Conservation (phyloP, 2,113 vertebrate genomes). For the Synodontis membranacea region DNA sequence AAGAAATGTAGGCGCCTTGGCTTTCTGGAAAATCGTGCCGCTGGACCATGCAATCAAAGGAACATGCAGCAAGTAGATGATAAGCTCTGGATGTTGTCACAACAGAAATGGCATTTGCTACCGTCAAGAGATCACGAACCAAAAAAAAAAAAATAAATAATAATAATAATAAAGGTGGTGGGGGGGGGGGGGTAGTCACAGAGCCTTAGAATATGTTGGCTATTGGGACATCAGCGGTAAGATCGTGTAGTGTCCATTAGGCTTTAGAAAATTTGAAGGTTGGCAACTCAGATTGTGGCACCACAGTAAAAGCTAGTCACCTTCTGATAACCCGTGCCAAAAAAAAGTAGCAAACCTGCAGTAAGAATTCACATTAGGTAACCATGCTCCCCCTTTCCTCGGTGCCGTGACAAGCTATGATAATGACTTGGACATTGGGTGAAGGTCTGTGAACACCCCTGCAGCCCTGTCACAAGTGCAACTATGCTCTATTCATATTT, state of each 20-base stretch:
- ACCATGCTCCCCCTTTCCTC: conserved; percentile 1
- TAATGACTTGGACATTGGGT: conserved; percentile 27
- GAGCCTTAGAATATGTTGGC: neutral
- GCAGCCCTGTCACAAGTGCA: conserved; percentile 28
- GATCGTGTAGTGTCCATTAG: too few relatives aligned
- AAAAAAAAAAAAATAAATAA: neutral
- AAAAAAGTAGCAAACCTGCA: neutral
- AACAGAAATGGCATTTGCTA: neutral
- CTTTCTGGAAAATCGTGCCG: neutral
- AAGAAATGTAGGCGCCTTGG: neutral
- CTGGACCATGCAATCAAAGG: neutral
- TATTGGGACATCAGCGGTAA: neutral
- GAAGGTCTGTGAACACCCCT: conserved; percentile 30
- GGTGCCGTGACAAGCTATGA: conserved; percentile 21
- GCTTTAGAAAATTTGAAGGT: neutral
- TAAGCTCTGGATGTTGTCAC: neutral
- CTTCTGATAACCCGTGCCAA: conserved; percentile 20
- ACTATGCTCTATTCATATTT: conserved; percentile 48
- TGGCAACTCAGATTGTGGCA: neutral
- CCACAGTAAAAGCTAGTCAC: neutral
- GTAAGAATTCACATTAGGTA: conserved; percentile 12
- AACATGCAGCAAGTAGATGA: neutral
- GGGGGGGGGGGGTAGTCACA: neutral
- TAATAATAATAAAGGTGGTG: neutral
- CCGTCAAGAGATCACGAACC: neutral